These are phyloP conservation scores for Tangara arthus DNA, from an alignment of 2,797 vertebrate genomes.

Conservation along the genomic window DNA sequence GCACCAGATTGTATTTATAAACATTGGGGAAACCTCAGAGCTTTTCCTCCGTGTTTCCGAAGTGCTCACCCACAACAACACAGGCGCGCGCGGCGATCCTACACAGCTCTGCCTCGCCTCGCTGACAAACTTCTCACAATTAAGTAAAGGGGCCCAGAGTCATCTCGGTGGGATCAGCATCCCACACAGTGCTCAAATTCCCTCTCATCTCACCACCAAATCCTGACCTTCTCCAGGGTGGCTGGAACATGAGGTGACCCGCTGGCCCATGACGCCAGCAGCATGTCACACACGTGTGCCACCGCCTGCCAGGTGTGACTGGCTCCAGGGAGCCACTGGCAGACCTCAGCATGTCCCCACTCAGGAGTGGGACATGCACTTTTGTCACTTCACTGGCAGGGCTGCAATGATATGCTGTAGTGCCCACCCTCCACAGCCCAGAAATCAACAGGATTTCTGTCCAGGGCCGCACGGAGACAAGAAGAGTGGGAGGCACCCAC, in stretches of 20 bases:
- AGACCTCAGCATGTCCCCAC: fast-evolving
- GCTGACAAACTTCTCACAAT: background rate
- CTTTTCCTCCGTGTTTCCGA: background rate
- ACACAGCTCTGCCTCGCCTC: background rate
- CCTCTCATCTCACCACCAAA: background rate
- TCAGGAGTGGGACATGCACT: fast-evolving
- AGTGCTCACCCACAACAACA: background rate
- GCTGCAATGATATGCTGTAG: fast-evolving
- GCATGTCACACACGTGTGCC: fast-evolving
- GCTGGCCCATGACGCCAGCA: fast-evolving
- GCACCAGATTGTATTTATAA: conserved; percentile 64
- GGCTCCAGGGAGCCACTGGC: fast-evolving
- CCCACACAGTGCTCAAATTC: fast-evolving
- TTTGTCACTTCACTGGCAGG: background rate
- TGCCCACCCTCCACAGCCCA: background rate
- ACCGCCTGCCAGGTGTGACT: background rate
- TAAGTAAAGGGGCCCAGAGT: fast-evolving
- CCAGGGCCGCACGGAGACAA: fast-evolving
- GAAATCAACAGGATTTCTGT: background rate
- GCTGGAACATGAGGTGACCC: fast-evolving
- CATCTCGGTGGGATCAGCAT: background rate
- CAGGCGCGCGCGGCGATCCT: fast-evolving
- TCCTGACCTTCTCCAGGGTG: fast-evolving
- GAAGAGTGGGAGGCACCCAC: fast-evolving
- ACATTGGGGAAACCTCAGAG: conserved; percentile 29